Conservation (phyloP, 2,888 invertebrate genomes). For the Miltochrista miniata region DNA sequence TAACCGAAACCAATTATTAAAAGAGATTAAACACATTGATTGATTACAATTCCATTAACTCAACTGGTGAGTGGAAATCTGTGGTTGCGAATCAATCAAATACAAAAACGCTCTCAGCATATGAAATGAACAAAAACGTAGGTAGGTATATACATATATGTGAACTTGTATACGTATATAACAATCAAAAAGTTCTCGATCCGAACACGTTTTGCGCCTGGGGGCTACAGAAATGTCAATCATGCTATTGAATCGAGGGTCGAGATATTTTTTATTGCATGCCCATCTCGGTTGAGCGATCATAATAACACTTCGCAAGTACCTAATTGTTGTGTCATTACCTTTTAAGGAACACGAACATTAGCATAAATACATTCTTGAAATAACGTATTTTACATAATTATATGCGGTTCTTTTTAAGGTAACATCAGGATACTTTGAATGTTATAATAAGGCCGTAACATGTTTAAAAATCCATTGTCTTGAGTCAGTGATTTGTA, state of each 20-base stretch:
- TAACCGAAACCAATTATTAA: too few relatives aligned
- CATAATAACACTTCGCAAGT: slow-evolving; percentile 51
- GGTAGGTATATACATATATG: neutral
- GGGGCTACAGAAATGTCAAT: slow-evolving; percentile 53
- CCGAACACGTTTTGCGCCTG: slow-evolving; percentile 46
- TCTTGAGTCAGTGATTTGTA: too few relatives aligned
- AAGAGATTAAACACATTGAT: neutral
- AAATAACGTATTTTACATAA: slow-evolving; percentile 26
- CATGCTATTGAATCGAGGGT: slow-evolving; percentile 44
- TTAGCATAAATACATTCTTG: slow-evolving; percentile 46
- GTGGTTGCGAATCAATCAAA: neutral
- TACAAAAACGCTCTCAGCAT: neutral
- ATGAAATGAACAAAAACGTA: neutral
- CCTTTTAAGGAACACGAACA: slow-evolving; percentile 40
- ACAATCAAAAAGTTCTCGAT: slow-evolving; percentile 33
- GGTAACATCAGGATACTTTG: neutral
- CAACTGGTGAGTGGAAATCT: neutral
- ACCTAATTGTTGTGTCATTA: slow-evolving; percentile 52
- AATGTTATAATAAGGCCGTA: neutral
- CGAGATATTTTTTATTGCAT: slow-evolving; percentile 42
- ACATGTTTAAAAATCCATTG: neutral
- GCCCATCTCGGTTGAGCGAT: slow-evolving; percentile 44
- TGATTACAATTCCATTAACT: slow-evolving; percentile 14
- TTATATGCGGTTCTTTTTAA: slow-evolving; percentile 5
- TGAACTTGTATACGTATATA: slow-evolving; percentile 16